These are phyloP conservation scores for Nothobranchius kuhntae DNA, from an alignment of 2,113 vertebrate species.

Conservation along the genomic window DNA sequence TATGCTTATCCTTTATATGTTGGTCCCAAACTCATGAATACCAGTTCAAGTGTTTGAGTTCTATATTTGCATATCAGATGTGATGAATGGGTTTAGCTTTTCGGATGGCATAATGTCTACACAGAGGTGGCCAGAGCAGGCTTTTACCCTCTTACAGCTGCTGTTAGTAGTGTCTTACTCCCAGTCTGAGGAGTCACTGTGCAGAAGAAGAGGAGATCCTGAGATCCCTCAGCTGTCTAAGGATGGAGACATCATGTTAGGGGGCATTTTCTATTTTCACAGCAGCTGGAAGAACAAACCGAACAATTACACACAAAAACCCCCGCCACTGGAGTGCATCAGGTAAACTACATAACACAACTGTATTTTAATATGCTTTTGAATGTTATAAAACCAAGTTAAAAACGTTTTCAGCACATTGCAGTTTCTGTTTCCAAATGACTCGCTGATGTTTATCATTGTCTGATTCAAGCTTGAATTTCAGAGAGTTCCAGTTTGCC, in stretches of 20 bases:
- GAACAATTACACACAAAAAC: constrained; percentile 52
- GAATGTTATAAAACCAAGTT: too few relatives aligned
- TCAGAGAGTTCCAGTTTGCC: constrained; percentile 74
- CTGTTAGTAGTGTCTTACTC: constrained; percentile 46
- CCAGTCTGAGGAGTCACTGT: constrained; percentile 43
- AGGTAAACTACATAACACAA: constrained; percentile 55
- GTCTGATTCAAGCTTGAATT: constrained; percentile 67
- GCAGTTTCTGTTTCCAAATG: background rate
- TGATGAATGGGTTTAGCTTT: background rate
- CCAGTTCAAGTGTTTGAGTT: background rate
- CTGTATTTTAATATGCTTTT: too few relatives aligned
- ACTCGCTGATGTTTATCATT: background rate
- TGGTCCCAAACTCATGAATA: constrained; percentile 41
- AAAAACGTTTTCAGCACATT: background rate
- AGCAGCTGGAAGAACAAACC: constrained; percentile 58
- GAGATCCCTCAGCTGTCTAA: constrained; percentile 55
- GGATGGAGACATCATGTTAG: constrained; percentile 69
- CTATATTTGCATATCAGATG: background rate
- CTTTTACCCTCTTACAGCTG: constrained; percentile 59
- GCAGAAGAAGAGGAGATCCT: constrained; percentile 51
- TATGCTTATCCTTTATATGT: background rate
- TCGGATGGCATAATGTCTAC: constrained; percentile 33
- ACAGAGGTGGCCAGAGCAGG: constrained; percentile 54
- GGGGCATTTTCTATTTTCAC: constrained; percentile 74
- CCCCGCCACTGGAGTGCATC: constrained; percentile 65